These are phyloP conservation scores for Lepeophtheirus nordmannii DNA, from an alignment of 2,888 invertebrate species.

Conservation along the genomic window DNA sequence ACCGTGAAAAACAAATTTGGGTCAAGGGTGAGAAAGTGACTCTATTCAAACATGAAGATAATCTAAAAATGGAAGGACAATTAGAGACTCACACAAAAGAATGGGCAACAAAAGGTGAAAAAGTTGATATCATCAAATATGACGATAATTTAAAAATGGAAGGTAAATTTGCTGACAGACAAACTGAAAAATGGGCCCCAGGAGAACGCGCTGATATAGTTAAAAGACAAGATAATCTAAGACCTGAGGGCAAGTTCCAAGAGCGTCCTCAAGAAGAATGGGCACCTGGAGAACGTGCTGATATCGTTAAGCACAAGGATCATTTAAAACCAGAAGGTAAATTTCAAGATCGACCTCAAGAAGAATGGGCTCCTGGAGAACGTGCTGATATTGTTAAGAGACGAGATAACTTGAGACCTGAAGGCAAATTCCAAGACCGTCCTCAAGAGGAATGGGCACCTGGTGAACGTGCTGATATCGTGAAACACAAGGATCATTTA, in stretches of 20 bases:
- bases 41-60: constrained; percentile 38
- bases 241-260: constrained; percentile 34
- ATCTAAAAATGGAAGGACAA: constrained; percentile 40
- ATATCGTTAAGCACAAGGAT: constrained; percentile 36
- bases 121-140: constrained; percentile 37
- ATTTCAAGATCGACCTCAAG: constrained; percentile 6
- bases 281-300: constrained; percentile 16
- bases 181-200: constrained; percentile 13
- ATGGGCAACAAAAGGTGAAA: constrained; percentile 32
- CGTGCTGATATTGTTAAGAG: constrained; percentile 20
- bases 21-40: constrained; percentile 26
- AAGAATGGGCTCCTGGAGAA: not conserved
- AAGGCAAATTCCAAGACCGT: constrained; percentile 22
- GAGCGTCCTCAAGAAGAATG: constrained; percentile 26
- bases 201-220: constrained; percentile 29
- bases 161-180: constrained; percentile 33
- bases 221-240: constrained; percentile 31
- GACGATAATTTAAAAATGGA: constrained; percentile 37
- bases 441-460: constrained; percentile 19
- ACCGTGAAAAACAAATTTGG: not conserved
- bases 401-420: not conserved
- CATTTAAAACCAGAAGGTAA: constrained; percentile 34
- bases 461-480: not conserved
- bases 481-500: constrained; percentile 23
- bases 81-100: constrained; percentile 41